Percentiles rank a stretch among this genome's conserved stretches.
phyloP scores from a whole-genome alignment of 2,113 vertebrate species.

The Sorex araneus region DNA sequence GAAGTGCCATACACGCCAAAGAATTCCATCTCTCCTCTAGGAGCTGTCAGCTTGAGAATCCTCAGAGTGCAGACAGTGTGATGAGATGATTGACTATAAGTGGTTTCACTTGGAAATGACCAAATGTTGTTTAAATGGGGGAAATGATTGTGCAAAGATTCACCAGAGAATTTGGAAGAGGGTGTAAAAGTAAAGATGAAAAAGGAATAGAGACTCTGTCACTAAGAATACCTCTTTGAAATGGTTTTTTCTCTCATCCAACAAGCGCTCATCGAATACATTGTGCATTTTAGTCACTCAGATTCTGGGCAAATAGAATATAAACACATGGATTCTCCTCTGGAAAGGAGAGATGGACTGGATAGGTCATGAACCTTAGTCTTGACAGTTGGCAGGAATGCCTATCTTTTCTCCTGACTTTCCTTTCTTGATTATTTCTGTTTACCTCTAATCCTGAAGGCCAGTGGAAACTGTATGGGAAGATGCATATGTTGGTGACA shows the following conservation, averaged over 20 bases:
- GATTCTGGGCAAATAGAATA: background rate
- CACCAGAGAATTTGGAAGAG: background rate
- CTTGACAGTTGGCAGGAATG: background rate
- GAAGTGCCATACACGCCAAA: background rate
- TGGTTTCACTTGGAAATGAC: constrained; percentile 3
- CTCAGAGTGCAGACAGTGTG: background rate
- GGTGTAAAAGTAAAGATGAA: background rate
- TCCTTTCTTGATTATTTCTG: background rate
- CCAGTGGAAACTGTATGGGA: background rate
- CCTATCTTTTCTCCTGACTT: background rate
- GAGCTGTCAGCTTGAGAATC: background rate
- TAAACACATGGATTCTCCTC: background rate
- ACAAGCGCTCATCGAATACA: background rate
- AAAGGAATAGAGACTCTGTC: background rate
- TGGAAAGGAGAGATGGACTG: background rate
- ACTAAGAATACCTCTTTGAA: background rate
- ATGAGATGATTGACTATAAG: background rate
- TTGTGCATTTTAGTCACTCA: background rate
- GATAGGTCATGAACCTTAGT: background rate
- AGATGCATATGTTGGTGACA: background rate
- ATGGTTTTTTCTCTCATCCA: background rate
- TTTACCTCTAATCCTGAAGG: background rate
- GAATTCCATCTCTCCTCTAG: background rate
- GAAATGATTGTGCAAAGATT: background rate
- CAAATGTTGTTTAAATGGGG: background rate